Percentiles rank a stretch among this genome's conserved stretches.
These are phyloP conservation scores for Dysidea cf. avara DNA, from an alignment of 37 sponge, comb jelly and placozoan genomes.

Conservation along the genomic window DNA sequence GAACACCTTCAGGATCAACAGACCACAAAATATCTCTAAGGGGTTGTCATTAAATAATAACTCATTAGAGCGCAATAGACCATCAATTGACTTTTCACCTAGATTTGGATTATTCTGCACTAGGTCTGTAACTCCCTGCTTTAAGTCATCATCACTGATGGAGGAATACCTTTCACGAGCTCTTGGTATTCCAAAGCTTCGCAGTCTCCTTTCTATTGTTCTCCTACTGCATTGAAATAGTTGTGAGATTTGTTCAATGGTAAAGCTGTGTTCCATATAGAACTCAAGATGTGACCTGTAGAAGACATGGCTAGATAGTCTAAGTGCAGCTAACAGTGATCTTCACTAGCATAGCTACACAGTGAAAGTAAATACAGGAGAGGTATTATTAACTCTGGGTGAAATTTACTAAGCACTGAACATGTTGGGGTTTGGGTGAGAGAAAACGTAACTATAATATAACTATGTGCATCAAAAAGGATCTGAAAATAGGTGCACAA, in stretches of 20 bases:
- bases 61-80: conserved; percentile 12
- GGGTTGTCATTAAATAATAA: conserved; percentile 28
- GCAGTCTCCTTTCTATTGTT: conserved; percentile 44
- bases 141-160: conserved; percentile 9
- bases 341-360: no score
- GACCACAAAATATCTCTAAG: conserved; percentile 28
- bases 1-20: conserved; percentile 50
- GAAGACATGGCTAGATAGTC: no score
- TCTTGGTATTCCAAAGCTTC: not conserved
- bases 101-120: not conserved
- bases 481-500: no score
- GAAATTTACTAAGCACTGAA: no score
- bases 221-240: conserved; percentile 35
- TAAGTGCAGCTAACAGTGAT: no score
- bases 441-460: no score
- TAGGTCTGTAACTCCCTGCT: conserved; percentile 1
- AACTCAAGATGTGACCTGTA: conserved; percentile 29
- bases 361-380: no score
- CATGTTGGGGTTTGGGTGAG: no score
- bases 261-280: conserved; percentile 36
- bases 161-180: not conserved
- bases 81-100: conserved; percentile 33
- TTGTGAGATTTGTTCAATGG: conserved; percentile 26
- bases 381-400: no score
- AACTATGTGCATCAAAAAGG: no score